These are phyloP conservation scores for Steinernema carpocapsae DNA, from an alignment of 2,888 invertebrate genomes.

Conservation along the genomic window DNA sequence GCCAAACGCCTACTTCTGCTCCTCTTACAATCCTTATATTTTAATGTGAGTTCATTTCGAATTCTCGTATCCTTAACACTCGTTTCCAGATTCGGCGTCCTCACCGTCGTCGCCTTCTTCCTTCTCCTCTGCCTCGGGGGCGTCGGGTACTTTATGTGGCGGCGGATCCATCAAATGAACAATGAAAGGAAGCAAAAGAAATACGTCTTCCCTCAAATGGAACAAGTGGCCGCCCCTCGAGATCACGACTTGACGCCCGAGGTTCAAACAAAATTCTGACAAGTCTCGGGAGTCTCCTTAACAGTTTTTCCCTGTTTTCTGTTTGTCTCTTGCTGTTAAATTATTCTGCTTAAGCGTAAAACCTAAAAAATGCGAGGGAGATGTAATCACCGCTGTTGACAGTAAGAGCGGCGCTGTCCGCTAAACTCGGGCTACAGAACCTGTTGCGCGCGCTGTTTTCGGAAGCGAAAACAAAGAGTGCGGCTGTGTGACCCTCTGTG, in stretches of 20 bases:
- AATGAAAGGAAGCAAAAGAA: not conserved
- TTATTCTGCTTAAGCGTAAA: not conserved
- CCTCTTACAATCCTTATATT: not conserved
- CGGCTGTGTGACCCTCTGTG: constrained; percentile 17
- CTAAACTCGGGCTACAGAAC: constrained; percentile 6
- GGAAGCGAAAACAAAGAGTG: constrained; percentile 26
- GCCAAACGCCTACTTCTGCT: not conserved
- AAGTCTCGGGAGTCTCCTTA: too few species aligned
- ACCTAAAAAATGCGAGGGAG: not conserved
- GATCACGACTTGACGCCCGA: too few species aligned
- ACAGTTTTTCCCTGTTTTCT: too few species aligned
- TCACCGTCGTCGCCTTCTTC: not conserved
- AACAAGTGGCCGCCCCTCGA: too few species aligned
- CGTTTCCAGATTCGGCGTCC: not conserved
- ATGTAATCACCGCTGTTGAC: constrained; percentile 16
- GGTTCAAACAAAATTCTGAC: too few species aligned
- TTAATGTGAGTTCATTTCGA: not conserved
- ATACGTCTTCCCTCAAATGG: not conserved
- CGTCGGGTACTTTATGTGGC: not conserved
- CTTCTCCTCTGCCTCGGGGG: constrained; percentile 13
- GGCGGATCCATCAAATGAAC: not conserved
- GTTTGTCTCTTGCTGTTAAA: too few species aligned
- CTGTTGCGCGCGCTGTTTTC: constrained; percentile 25
- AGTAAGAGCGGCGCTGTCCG: not conserved
- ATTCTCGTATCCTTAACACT: not conserved